A percentile compares a stretch with the other conserved stretches of the same genome.
Evolutionary conservation across 2,113 vertebrate genomes (phyloP).

Genomic region (Motacilla tschutschensis): DNA sequence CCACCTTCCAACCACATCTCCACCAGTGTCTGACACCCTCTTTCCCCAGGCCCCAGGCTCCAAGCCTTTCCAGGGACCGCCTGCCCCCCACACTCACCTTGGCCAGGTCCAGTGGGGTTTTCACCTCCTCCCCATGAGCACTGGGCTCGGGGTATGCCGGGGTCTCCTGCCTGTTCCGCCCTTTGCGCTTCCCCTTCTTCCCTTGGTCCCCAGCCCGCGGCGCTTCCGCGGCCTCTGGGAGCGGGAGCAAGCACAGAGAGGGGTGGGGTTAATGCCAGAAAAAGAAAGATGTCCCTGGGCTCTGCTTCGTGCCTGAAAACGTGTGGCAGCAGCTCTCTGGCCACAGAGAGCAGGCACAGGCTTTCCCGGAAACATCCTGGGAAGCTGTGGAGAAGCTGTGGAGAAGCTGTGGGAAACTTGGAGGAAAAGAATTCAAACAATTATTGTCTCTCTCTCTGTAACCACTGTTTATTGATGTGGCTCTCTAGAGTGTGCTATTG

Average conservation of each 20-base stretch:
- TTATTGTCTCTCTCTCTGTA: too few species aligned
- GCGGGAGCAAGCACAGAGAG: background rate
- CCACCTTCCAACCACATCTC: background rate
- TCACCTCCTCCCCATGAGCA: conserved; percentile 76
- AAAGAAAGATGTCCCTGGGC: background rate
- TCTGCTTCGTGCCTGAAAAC: background rate
- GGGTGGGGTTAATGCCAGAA: background rate
- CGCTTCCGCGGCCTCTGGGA: conserved; percentile 69
- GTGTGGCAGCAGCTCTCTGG: too few species aligned
- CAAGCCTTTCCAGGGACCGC: too few species aligned
- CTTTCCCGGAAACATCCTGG: too few species aligned
- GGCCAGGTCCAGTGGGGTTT: conserved; percentile 92
- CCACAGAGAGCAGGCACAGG: too few species aligned
- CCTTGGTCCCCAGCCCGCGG: conserved; percentile 75
- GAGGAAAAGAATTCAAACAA: too few species aligned
- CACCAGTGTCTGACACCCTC: too few species aligned
- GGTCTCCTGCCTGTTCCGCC: conserved; percentile 88
- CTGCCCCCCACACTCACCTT: conserved; percentile 74
- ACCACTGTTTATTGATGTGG: too few species aligned
- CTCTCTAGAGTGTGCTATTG: too few species aligned
- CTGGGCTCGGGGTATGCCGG: conserved; percentile 62
- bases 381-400: too few species aligned
- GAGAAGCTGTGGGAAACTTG: too few species aligned
- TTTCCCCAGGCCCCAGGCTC: fast-evolving
- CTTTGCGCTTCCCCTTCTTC: conserved; percentile 89